Percentiles rank a stretch among this genome's conserved stretches.
Conservation (phyloP, 2,797 vertebrate genomes). For the Sebastes hubbsi region DNA sequence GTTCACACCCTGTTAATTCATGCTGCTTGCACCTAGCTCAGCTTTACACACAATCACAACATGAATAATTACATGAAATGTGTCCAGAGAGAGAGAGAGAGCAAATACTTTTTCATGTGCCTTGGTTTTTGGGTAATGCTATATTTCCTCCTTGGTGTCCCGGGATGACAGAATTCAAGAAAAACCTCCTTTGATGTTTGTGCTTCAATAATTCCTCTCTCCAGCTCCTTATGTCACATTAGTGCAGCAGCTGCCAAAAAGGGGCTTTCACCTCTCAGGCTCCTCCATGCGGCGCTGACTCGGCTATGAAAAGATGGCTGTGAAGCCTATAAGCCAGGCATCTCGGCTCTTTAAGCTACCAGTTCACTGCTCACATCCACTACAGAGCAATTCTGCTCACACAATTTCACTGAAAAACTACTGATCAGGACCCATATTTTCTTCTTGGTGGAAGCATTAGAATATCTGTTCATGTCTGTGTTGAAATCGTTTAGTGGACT, state of each 20-base stretch:
- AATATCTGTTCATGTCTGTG: conserved; percentile 6
- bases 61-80: not conserved
- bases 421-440: conserved; percentile 31
- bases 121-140: not conserved
- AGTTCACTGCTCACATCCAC: conserved; percentile 38
- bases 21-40: not conserved
- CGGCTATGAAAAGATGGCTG: conserved; percentile 30
- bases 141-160: conserved; percentile 11
- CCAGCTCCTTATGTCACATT: conserved; percentile 43
- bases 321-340: conserved; percentile 44
- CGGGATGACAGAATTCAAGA: conserved; percentile 27
- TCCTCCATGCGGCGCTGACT: conserved; percentile 15
- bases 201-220: conserved; percentile 45
- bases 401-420: conserved; percentile 23
- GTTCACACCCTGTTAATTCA: not conserved
- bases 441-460: conserved; percentile 24
- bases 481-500: conserved; percentile 31
- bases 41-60: not conserved
- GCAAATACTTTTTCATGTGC: not conserved
- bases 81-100: not conserved
- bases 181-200: conserved; percentile 37
- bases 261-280: conserved; percentile 39
- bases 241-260: conserved; percentile 46
- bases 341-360: conserved; percentile 34
- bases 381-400: conserved; percentile 23